Conservation (phyloP, 2,888 invertebrate genomes). For the Monopis laevigella region DNA sequence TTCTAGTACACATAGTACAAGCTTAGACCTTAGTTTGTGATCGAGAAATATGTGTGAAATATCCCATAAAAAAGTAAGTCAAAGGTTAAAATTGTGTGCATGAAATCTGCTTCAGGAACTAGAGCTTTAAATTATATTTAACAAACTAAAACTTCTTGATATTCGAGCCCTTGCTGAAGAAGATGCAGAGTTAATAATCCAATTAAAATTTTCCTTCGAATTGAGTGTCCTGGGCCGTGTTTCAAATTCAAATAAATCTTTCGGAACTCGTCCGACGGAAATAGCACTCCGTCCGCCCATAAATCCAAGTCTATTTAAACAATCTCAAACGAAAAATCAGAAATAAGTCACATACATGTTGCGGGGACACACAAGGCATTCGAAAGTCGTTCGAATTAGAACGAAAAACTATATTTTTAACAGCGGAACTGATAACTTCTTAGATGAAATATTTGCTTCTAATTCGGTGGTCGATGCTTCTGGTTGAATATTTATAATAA, state of each 20-base stretch:
- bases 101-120: no score
- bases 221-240: slow-evolving; percentile 50
- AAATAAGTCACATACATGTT: slow-evolving; percentile 51
- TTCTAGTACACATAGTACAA: no score
- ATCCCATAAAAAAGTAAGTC: no score
- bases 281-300: slow-evolving; percentile 60
- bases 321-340: slow-evolving; percentile 59
- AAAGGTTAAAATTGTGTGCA: no score
- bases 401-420: slow-evolving; percentile 4
- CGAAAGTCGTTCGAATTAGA: slow-evolving; percentile 5
- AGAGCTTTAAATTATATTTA: no score
- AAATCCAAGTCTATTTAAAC: slow-evolving; percentile 63
- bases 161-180: no score
- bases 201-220: slow-evolving; percentile 58
- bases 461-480: not conserved
- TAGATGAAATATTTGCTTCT: not conserved
- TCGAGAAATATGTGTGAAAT: no score
- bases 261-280: slow-evolving; percentile 57
- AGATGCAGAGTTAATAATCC: slow-evolving; percentile 47
- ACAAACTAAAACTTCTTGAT: no score
- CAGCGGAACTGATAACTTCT: slow-evolving; percentile 1
- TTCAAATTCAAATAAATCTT: slow-evolving; percentile 64
- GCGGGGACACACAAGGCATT: slow-evolving; percentile 17
- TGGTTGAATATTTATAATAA: no score
- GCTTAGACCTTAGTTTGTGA: no score